phyloP scores from a whole-genome alignment of 2,888 invertebrate genomes.

The Papilio elwesi region DNA sequence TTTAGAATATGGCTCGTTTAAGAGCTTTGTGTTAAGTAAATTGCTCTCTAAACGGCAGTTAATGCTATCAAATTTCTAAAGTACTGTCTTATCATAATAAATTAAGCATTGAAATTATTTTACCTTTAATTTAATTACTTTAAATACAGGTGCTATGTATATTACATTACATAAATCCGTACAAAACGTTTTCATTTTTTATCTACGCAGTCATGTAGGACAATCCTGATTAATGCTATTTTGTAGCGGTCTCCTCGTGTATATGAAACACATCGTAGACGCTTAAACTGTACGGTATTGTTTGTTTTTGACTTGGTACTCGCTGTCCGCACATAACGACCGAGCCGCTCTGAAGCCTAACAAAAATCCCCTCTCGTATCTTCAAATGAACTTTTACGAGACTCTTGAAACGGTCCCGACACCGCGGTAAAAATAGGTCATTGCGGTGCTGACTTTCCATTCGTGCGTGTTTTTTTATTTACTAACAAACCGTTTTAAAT shows the following conservation, averaged over 20 bases:
- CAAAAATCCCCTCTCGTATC: slow-evolving; percentile 60
- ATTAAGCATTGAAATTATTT: neutral
- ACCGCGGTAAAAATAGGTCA: slow-evolving; percentile 61
- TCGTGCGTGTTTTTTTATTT: slow-evolving; percentile 46
- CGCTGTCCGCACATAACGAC: slow-evolving; percentile 49
- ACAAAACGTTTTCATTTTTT: neutral
- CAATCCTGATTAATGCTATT: neutral
- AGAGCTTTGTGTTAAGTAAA: slow-evolving; percentile 22
- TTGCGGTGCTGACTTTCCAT: slow-evolving; percentile 51
- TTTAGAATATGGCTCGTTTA: slow-evolving; percentile 22
- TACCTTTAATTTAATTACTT: neutral
- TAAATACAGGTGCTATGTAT: neutral
- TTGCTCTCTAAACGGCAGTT: slow-evolving; percentile 22
- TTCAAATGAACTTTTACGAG: slow-evolving; percentile 63
- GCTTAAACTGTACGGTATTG: slow-evolving; percentile 40
- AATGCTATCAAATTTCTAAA: slow-evolving; percentile 30
- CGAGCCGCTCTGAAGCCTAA: slow-evolving; percentile 51
- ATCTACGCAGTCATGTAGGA: neutral
- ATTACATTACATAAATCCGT: neutral
- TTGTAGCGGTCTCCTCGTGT: slow-evolving; percentile 31
- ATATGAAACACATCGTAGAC: slow-evolving; percentile 28
- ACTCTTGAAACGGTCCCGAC: slow-evolving; percentile 52
- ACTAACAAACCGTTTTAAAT: slow-evolving; percentile 35
- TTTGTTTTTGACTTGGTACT: slow-evolving; percentile 56
- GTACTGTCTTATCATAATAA: slow-evolving; percentile 10